These are phyloP conservation scores for Sebastes minor DNA, from an alignment of 2,797 vertebrate genomes.

Conservation along the genomic window DNA sequence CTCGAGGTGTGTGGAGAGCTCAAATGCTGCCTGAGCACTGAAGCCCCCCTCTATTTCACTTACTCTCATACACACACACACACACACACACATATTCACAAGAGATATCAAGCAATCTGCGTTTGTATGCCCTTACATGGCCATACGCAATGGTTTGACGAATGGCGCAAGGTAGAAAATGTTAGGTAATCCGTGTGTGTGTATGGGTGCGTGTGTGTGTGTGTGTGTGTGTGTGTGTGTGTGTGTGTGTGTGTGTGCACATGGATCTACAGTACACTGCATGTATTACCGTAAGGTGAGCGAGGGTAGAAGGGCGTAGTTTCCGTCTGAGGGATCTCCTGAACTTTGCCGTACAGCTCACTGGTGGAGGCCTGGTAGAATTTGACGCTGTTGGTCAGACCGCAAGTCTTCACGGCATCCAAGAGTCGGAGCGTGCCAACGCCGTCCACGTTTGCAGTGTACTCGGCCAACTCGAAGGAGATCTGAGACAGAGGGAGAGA, in stretches of 20 bases:
- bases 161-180: slow-evolving; percentile 25
- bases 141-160: slow-evolving; percentile 12
- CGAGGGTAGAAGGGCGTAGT: slow-evolving; percentile 98
- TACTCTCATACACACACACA: neutral
- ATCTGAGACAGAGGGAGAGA: slow-evolving; percentile 77
- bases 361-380: slow-evolving; percentile 99
- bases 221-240: neutral
- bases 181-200: slow-evolving; percentile 26
- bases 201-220: neutral
- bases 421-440: slow-evolving; percentile 94
- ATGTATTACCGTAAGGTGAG: slow-evolving; percentile 91
- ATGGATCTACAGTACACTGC: neutral
- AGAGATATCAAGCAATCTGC: slow-evolving; percentile 25
- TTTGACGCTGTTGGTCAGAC: slow-evolving; percentile 89
- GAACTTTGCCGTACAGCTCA: slow-evolving; percentile 97
- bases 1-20: slow-evolving; percentile 68
- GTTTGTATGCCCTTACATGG: slow-evolving; percentile 28
- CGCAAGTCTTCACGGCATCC: slow-evolving; percentile 96
- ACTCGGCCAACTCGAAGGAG: slow-evolving; percentile 97
- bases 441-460: slow-evolving; percentile 96
- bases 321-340: slow-evolving; percentile 97
- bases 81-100: slow-evolving; percentile 13
- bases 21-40: slow-evolving; percentile 54
- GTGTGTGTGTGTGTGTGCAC: slow-evolving; percentile 12
- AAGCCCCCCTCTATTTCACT: slow-evolving; percentile 49